These are phyloP conservation scores for Leptinotarsa texana DNA, from an alignment of 1,140 invertebrate species.

Conservation along the genomic window DNA sequence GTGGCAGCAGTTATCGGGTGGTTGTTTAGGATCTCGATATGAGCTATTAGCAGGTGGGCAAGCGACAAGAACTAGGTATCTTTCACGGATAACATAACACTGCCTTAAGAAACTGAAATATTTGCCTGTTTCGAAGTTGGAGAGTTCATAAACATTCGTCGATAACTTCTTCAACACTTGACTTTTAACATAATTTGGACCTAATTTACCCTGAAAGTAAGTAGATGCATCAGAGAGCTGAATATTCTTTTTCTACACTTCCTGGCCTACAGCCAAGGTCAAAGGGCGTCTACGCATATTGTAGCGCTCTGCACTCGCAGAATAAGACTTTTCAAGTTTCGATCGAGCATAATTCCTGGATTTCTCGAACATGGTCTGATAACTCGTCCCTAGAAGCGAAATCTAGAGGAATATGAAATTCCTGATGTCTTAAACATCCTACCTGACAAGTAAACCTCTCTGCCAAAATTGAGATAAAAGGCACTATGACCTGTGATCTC, in stretches of 20 bases:
- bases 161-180: not conserved
- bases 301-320: slow-evolving; percentile 19
- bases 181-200: slow-evolving; percentile 24
- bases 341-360: slow-evolving; percentile 7
- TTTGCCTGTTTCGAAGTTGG: too few relatives aligned
- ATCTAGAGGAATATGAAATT: not conserved
- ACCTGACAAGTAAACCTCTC: slow-evolving; percentile 20
- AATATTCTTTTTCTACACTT: slow-evolving; percentile 28
- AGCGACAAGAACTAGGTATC: too few relatives aligned
- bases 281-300: slow-evolving; percentile 29
- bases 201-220: slow-evolving; percentile 33
- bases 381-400: slow-evolving; percentile 12
- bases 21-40: too few relatives aligned
- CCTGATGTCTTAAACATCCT: slow-evolving; percentile 18
- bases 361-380: slow-evolving; percentile 8
- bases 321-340: slow-evolving; percentile 28
- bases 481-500: slow-evolving; percentile 25
- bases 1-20: too few relatives aligned
- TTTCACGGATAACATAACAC: too few relatives aligned
- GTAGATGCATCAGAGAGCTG: slow-evolving; percentile 27
- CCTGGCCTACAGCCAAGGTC: slow-evolving; percentile 29
- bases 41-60: too few relatives aligned
- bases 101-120: too few relatives aligned
- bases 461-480: slow-evolving; percentile 11
- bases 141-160: not conserved